Conservation (phyloP, 2,113 vertebrate genomes). For the Phrynosoma platyrhinos region DNA sequence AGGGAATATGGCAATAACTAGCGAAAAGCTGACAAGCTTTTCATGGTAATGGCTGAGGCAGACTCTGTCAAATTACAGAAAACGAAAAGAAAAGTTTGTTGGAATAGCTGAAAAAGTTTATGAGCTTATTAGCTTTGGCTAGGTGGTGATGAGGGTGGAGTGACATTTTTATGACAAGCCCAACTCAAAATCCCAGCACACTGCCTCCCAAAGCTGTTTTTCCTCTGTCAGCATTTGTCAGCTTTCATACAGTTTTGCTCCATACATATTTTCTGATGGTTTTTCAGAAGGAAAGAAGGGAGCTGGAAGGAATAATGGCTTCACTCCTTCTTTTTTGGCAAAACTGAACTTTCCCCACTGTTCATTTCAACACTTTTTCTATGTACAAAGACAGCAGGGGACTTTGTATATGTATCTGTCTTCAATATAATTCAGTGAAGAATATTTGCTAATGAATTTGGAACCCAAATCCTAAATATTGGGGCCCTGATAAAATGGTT, state of each 20-base stretch:
- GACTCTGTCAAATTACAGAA: constrained; percentile 5
- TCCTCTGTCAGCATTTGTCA: not conserved
- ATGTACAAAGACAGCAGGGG: not conserved
- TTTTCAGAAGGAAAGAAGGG: not conserved
- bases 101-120: constrained; percentile 13
- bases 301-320: not conserved
- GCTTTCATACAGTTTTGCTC: constrained; percentile 21
- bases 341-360: rapidly evolving
- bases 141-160: constrained; percentile 1
- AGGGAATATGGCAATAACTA: not conserved
- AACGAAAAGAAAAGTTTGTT: not conserved
- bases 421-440: not conserved
- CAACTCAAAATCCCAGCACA: not conserved
- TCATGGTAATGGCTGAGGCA: not conserved
- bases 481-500: not conserved
- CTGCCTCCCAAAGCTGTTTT: not conserved
- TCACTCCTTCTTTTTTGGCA: not conserved
- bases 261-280: not conserved
- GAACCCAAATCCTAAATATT: not conserved
- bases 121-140: constrained; percentile 32
- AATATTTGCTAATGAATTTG: not conserved
- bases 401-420: not conserved
- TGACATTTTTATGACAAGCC: constrained; percentile 16
- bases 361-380: not conserved
- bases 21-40: not conserved